These are phyloP conservation scores for Neomorphus geoffroyi DNA, from an alignment of 2,797 vertebrate genomes.

Conservation along the genomic window DNA sequence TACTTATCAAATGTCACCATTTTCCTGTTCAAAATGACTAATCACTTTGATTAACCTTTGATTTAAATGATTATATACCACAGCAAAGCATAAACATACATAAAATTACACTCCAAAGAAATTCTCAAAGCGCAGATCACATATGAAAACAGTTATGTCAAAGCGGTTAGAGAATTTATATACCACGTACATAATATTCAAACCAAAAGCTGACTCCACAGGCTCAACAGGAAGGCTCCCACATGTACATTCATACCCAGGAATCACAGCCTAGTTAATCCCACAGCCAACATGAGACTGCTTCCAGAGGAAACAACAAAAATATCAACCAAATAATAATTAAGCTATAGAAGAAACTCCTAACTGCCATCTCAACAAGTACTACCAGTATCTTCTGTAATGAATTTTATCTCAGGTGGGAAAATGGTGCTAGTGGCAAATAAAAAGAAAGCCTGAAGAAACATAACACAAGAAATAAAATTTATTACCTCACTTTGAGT, in stretches of 20 bases:
- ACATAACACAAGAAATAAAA: conserved; percentile 26
- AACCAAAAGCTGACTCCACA: conserved; percentile 9
- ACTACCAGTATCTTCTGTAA: not conserved
- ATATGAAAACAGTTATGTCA: conserved; percentile 51
- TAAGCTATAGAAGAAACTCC: not conserved
- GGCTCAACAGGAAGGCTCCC: not conserved
- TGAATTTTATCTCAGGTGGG: not conserved
- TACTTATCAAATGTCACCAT: conserved; percentile 55
- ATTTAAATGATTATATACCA: conserved; percentile 58
- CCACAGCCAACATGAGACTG: not conserved
- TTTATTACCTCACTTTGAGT: not conserved
- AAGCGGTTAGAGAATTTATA: conserved; percentile 11
- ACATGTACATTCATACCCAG: not conserved
- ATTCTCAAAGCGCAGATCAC: not conserved
- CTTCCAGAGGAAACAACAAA: not conserved
- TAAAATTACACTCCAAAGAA: conserved; percentile 38
- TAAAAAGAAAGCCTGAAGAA: not conserved
- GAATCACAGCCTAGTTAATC: not conserved
- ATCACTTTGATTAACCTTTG: conserved; percentile 65
- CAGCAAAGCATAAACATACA: conserved; percentile 54
- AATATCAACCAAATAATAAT: not conserved
- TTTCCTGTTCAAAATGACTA: conserved; percentile 59
- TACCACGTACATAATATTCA: not conserved
- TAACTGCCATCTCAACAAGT: not conserved
- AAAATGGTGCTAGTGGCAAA: not conserved